These are phyloP conservation scores for Apodemia mormo DNA, from an alignment of 2,888 invertebrate genomes.

Conservation along the genomic window DNA sequence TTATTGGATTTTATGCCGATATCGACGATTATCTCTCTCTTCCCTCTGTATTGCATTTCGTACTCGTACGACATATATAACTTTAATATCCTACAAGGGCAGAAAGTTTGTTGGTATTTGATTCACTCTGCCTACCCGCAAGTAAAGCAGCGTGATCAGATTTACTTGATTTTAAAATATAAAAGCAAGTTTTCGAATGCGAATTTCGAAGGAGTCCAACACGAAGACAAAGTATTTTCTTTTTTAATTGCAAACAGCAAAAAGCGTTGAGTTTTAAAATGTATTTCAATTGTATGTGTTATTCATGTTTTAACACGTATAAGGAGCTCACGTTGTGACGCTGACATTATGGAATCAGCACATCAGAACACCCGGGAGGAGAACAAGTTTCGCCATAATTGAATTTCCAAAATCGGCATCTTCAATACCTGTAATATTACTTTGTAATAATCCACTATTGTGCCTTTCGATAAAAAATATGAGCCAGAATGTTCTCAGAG, in stretches of 20 bases:
- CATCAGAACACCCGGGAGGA: conserved; percentile 49
- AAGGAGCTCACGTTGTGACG: conserved; percentile 56
- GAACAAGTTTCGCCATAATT: conserved; percentile 56
- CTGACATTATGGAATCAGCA: conserved; percentile 61
- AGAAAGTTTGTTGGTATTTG: too few species aligned
- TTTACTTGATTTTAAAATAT: not conserved
- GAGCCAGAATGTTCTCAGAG: conserved; percentile 11
- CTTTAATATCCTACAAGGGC: too few species aligned
- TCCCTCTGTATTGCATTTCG: too few species aligned
- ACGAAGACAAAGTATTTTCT: not conserved
- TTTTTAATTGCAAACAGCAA: conserved; percentile 17
- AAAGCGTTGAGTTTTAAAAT: conserved; percentile 24
- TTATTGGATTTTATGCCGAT: too few species aligned
- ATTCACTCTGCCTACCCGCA: too few species aligned
- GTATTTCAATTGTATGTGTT: conserved; percentile 47
- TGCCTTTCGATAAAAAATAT: conserved; percentile 18
- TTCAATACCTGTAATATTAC: conserved; percentile 39
- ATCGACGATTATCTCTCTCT: too few species aligned
- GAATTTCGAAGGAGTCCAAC: not conserved
- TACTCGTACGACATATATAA: too few species aligned
- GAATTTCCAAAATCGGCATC: conserved; percentile 50
- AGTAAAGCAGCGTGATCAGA: too few species aligned
- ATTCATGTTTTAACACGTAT: conserved; percentile 57
- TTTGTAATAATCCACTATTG: conserved; percentile 36
- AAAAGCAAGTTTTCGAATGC: not conserved